Base-by-base conservation (phyloP, 2,888 invertebrate species). In the Harpalus rufipes region DNA sequence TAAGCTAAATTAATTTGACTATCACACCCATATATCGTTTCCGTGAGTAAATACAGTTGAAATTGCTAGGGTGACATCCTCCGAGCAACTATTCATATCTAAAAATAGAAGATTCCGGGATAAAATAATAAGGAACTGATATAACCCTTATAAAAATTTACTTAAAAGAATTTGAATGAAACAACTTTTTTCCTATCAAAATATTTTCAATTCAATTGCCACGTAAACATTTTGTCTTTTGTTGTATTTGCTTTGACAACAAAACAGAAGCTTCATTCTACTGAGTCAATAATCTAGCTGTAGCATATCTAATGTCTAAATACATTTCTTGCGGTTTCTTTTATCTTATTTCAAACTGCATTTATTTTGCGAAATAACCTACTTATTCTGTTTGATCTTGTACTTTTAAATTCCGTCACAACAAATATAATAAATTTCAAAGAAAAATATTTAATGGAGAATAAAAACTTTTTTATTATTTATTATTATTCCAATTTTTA, bases 281-380 rank as follows among this genome's bases (percentile, higher is more conserved):
- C 18, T 2, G 21, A 63, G 21, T 16, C 12, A 63, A 32, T 12
- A 65, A 32, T 21, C 32, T 32, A 59, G 59, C 16, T 4, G 0
- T 10, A 8, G 25, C 8, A 7, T 61, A 65, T 25, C 32, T 32
- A 65, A 10, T 25, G 7, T 59, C 18, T 7, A 32, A 65, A 25
- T 65, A 25, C 18, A 65, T 44, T 72, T 72, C 16, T 63, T 16
- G 65, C 8, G 32, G 65, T 65, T 65, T 65, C 65, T 65, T 65
- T 65, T 25, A 32, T 6, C 32, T 32, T 10, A 18, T 63, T 65
- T 65, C 10, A 7, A 65, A 25, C 14, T 41, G 8, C 41, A n/a
- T 72, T 72, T 39, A 72, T 41, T 8, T 72, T 41, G 18, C 8
- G 1, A 41, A 72, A 72, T n/a, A 25, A 21, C 63, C 16, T 63